Evolutionary conservation across 1,140 invertebrate species (phyloP).

Genomic region (Cotesia vestalis): DNA sequence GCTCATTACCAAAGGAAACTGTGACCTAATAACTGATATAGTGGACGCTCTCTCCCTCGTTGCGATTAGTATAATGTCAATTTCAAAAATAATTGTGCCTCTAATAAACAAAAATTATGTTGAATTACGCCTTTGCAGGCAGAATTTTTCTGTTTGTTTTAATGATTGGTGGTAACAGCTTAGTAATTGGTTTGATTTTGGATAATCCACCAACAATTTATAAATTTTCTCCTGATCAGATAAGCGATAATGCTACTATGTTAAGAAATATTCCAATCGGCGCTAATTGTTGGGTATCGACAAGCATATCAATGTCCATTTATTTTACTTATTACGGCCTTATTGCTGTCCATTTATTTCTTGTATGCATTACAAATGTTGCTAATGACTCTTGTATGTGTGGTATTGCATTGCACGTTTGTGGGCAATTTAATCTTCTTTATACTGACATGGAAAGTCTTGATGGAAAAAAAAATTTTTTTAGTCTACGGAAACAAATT

Average conservation of each 20-base stretch:
- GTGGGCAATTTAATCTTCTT: conserved; percentile 37
- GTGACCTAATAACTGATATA: conserved; percentile 7
- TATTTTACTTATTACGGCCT: conserved; percentile 28
- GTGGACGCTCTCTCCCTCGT: conserved; percentile 10
- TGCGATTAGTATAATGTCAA: background rate
- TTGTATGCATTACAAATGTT: conserved; percentile 21
- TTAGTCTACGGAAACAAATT: conserved; percentile 2
- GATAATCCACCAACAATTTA: conserved; percentile 1
- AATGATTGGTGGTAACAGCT: conserved; percentile 18
- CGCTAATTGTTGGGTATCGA: conserved; percentile 30
- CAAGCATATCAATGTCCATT: background rate
- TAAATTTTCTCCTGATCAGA: background rate
- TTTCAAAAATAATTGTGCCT: conserved; percentile 18
- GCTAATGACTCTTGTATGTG: conserved; percentile 34
- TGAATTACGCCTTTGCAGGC: conserved; percentile 10
- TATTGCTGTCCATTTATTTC: conserved; percentile 24
- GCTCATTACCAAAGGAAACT: conserved; percentile 5
- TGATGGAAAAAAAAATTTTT: conserved; percentile 3
- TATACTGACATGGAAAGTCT: conserved; percentile 27
- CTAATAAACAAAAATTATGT: conserved; percentile 20
- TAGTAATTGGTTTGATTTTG: background rate
- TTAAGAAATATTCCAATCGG: conserved; percentile 36
- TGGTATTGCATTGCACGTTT: conserved; percentile 35
- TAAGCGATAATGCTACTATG: background rate
- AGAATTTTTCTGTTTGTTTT: conserved; percentile 19